Evolutionary conservation across 1,140 invertebrate genomes (phyloP), one percentile per base, ranked within the genome.

Genomic region (Drosophila lini): DNA sequence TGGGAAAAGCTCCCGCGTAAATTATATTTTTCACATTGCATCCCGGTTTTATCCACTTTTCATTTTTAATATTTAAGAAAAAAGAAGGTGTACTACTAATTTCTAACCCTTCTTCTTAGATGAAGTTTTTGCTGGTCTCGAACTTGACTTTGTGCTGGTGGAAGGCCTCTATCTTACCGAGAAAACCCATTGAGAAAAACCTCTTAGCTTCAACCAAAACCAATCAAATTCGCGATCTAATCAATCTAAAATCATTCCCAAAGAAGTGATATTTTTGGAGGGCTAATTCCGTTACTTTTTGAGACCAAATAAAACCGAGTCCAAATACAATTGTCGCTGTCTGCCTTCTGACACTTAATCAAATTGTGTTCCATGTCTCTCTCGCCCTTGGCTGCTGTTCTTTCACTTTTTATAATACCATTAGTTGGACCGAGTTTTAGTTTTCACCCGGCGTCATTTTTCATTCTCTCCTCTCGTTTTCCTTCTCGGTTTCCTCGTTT

Each of bases 271-370:
- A 67, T 31, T 44, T 5, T 28, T 6, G 25, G 25, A 15, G 25
- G 10, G 31, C 36, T 48, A 48, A 47, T 67, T 68, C 8, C 5
- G 7, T 2, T 1, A 32, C 19, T 22, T 64, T 38, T 63, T 50
- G 22, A 11, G 0, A 16, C 8, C 11, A 3, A 50, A 32, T 5
- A 34, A 34, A 42, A 47, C 28, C 19, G 2, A 64, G n/a, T 50
- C 16, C 19, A 16, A 67, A 34, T 40, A 64, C 25, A 40, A 65
- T 11, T 40, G 61, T 68, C 61, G 36, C 60, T 52, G 44, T 64
- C 67, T 42, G 65, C 63, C 68, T 62, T 50, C 32, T 74, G 61
- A 58, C 78, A 85, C 65, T 82, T 86, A 86, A 85, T 85, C 82
- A 86, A 85, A 85, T 84, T 78, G 74, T 74, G 57, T 67, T 69